Base-by-base conservation (phyloP, 2,113 vertebrate species). In the Stomatorhinus ivindoensis region DNA sequence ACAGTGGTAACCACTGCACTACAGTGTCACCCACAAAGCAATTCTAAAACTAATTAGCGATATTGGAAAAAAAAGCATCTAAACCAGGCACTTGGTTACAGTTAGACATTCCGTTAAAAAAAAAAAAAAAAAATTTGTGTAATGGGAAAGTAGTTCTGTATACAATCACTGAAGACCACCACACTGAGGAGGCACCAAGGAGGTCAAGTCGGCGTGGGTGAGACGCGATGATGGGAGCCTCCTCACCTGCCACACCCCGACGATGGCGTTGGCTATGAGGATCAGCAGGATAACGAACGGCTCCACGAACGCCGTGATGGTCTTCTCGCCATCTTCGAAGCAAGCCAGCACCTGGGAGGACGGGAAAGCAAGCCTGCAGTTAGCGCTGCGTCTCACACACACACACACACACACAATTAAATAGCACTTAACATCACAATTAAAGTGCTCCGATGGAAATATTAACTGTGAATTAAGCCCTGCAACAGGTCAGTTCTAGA, bases 251-350 rank as follows among this genome's bases (percentile, higher is more conserved):
- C 87, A 87, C 15, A 87, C 87, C 53, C 87, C 87, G 10, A 87
- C 87, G 21, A 87, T 87, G 55, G 87, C 87, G 9, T 87, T 87
- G 87, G 87, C 87, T 61, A 87, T 87, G 24, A 87, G 55, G 24
- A 87, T 87, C 5, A 87, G 87, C 35, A 87, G 21, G 19, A 87
- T 87, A 2, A 87, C 87, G 27, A 87, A 87, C 5, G 87, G 87
- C 87, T 87, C 87, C 35, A 87, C 87, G 10, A 87, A 87, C 15
- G 87, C 87, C 19, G 87, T 87, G 55, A 87, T 44, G 0, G 87
- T 87, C 55, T 87, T 53, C 87, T 87, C 87, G 15, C 87, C 87
- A 53, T 87, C 87, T 35, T 87, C 87, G 55, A 87, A 87, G 51
- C 87, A 87, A 55, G 87, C 87, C 15, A 87, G 87, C 35, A 87